These are phyloP conservation scores for Sabatieria punctata DNA, from an alignment of 2,888 invertebrate species.

Conservation along the genomic window DNA sequence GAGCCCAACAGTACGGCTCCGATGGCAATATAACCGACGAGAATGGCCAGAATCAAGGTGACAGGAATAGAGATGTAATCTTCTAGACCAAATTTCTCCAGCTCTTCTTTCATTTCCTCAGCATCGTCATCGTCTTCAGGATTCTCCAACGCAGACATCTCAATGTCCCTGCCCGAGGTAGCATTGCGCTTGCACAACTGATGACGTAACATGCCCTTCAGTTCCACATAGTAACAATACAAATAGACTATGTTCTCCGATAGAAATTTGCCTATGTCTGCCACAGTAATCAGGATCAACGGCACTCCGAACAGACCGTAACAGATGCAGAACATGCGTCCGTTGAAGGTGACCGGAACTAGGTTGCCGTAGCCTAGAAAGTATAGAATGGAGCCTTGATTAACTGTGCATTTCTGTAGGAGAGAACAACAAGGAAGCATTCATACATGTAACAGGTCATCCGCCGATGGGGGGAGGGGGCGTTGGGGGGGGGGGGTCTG, in stretches of 20 bases:
- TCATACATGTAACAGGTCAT: too few relatives aligned
- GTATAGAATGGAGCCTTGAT: not conserved
- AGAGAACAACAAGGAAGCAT: not conserved
- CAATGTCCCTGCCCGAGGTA: too few relatives aligned
- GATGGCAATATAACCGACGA: slow-evolving; percentile 68
- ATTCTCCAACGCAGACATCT: not conserved
- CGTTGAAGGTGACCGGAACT: slow-evolving; percentile 26
- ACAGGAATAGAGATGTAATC: slow-evolving; percentile 62
- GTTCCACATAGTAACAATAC: slow-evolving; percentile 17
- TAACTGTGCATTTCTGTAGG: not conserved
- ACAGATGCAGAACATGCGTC: slow-evolving; percentile 24
- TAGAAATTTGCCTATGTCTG: slow-evolving; percentile 30
- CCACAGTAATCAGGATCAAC: slow-evolving; percentile 24
- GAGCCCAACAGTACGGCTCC: slow-evolving; percentile 73
- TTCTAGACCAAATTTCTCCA: slow-evolving; percentile 15
- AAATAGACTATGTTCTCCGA: slow-evolving; percentile 29
- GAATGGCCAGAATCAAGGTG: slow-evolving; percentile 64
- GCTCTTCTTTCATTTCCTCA: not conserved
- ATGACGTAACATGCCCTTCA: not conserved
- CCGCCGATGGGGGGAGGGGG: too few relatives aligned
- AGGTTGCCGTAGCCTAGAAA: slow-evolving; percentile 26
- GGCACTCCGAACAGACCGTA: slow-evolving; percentile 27
- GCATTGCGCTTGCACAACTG: not conserved
- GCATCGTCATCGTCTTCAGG: not conserved
- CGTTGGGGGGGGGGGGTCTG: too few relatives aligned